A percentile compares a stretch with the other conserved stretches of the same genome.
Evolutionary conservation across 2,797 vertebrate species (phyloP).

Genomic region (Morus bassanus): DNA sequence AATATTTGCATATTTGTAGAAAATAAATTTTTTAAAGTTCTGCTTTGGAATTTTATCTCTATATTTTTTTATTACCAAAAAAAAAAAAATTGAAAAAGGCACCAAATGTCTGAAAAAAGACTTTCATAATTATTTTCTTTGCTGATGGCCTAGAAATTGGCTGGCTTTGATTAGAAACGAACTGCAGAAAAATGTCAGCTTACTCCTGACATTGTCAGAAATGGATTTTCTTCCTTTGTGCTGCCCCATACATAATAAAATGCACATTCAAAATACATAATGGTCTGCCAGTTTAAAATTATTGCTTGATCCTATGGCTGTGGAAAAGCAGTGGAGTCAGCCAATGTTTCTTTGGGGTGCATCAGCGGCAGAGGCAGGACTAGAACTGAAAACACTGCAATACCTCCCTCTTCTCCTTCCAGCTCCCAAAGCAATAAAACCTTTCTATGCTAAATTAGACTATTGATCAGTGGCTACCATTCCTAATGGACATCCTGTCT

Average conservation of each 20-base stretch:
- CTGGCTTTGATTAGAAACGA: background rate
- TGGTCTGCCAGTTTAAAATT: conserved; percentile 26
- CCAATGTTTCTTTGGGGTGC: conserved; percentile 23
- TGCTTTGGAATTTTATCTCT: background rate
- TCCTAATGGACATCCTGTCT: conserved; percentile 65
- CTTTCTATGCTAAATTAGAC: conserved; percentile 60
- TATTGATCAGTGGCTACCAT: conserved; percentile 62
- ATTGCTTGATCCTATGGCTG: conserved; percentile 35
- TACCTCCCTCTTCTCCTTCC: conserved; percentile 26
- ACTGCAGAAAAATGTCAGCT: conserved; percentile 24
- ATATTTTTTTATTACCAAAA: background rate
- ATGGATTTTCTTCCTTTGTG: conserved; percentile 51
- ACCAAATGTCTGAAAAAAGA: background rate
- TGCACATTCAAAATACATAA: conserved; percentile 34
- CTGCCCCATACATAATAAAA: conserved; percentile 3
- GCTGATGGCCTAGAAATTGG: background rate
- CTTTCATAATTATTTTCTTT: background rate
- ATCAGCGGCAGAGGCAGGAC: conserved; percentile 2
- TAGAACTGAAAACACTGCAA: conserved; percentile 58
- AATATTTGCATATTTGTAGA: background rate
- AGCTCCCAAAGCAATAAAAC: conserved; percentile 64
- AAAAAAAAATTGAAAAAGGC: background rate
- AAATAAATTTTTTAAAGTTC: background rate
- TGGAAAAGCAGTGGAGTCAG: conserved; percentile 48
- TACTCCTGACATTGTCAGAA: conserved; percentile 32